Base-by-base conservation (phyloP, 2,113 vertebrate genomes). In the Poecile atricapillus region DNA sequence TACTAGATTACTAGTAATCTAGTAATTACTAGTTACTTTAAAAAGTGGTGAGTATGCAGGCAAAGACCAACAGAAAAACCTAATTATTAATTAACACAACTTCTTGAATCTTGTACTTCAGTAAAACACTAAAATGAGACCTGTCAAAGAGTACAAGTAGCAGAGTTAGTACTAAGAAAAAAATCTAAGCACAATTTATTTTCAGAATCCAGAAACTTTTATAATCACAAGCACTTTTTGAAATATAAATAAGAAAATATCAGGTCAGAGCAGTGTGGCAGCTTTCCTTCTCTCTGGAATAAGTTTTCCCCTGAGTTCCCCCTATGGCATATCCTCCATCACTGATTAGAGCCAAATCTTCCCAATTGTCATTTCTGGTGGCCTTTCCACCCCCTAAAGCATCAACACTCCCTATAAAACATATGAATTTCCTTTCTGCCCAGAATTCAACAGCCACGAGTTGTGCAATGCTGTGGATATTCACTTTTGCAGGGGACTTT, bases 191-290 rank as follows among this genome's bases (percentile, higher is more conserved):
- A 83, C 30, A 7, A 5, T 43, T 76, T 30, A 19, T 44, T 53
- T 67, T 68, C 44, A 71, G 44, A 56, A 86, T 8, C 3, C 44
- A 50, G 17, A 55, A 44, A 14, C 7, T 15, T n/a, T n/a, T 9
- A 24, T 17, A 11, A 24, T 30, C 8, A 20, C 2, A 3, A 44
- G 12, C 23, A 16, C 10, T 41, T 86, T 46, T 28, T 14, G 73
- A 58, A 55, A 77, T 11, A 6, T 14, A 19, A 63, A 37, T 9
- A 59, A 41, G 4, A 70, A 67, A 75, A n/a, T 0, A 28, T 2
- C 1, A 14, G 25, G 27, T 33, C 39, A 86, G 37, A 79, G 8
- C 35, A 60, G 13, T 0, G 0, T 3, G 24, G 13, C 41, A 7
- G 21, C 12, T 53, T 74, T 55, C 55, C 6, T 69, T 75, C 37